A percentile compares a stretch with the other conserved stretches of the same genome.
These are phyloP conservation scores for Achatina immaculata DNA, from an alignment of 1,140 invertebrate species.

Conservation along the genomic window DNA sequence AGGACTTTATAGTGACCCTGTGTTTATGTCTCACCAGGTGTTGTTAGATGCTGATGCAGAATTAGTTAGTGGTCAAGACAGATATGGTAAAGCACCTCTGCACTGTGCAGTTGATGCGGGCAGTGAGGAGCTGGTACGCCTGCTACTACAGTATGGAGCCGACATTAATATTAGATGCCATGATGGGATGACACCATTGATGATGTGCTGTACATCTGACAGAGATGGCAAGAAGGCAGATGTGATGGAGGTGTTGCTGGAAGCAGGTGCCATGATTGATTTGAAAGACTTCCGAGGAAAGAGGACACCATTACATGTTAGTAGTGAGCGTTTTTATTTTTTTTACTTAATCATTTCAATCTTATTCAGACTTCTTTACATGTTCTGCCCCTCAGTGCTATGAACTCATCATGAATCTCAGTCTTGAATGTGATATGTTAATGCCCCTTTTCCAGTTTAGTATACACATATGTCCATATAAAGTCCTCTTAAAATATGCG, in stretches of 20 bases:
- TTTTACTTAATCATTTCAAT: not conserved
- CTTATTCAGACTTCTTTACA: not conserved
- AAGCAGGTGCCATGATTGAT: slow-evolving; percentile 38
- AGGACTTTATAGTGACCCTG: too few relatives aligned
- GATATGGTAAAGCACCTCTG: slow-evolving; percentile 42
- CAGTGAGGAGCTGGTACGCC: slow-evolving; percentile 4
- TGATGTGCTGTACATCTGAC: slow-evolving; percentile 32
- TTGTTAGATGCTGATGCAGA: slow-evolving; percentile 32
- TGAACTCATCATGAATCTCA: too few relatives aligned
- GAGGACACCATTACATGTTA: slow-evolving; percentile 48
- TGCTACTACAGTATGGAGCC: slow-evolving; percentile 40
- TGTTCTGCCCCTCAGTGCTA: not conserved
- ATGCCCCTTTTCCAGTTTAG: too few relatives aligned
- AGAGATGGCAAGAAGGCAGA: slow-evolving; percentile 6
- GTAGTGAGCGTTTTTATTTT: not conserved
- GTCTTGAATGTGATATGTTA: too few relatives aligned
- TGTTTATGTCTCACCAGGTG: slow-evolving; percentile 35
- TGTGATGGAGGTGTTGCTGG: slow-evolving; percentile 38
- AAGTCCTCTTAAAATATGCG: too few relatives aligned
- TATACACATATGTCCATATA: too few relatives aligned
- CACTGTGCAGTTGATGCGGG: slow-evolving; percentile 45
- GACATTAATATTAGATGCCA: slow-evolving; percentile 35
- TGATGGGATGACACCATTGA: slow-evolving; percentile 44
- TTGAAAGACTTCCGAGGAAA: slow-evolving; percentile 41
- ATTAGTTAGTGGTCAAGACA: slow-evolving; percentile 37